Evolutionary conservation across 2,113 vertebrate species (phyloP), one percentile per base, ranked within the genome.

Genomic region (Indri indri): DNA sequence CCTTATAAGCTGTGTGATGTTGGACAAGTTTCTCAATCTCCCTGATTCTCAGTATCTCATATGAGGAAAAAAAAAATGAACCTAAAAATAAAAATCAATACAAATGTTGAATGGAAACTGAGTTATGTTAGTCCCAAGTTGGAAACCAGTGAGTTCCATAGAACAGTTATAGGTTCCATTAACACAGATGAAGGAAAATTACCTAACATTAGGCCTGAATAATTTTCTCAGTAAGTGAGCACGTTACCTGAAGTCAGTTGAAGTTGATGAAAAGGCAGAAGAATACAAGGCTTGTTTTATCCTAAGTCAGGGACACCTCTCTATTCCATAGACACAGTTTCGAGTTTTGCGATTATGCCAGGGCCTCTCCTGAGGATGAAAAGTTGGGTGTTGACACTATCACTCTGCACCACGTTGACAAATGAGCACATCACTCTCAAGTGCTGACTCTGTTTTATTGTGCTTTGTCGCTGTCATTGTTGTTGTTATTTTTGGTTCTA

Each of bases 361-460:
- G 47, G 34, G 30, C 61, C 68, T 84, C 65, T 66, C 37, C 22
- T 52, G 54, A 66, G 30, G 89, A 87, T 11, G 14, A 9, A 45
- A 0, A 74, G 61, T 8, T 5, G 2, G 8, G 10, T 77, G 65
- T 40, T 5, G 52, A 47, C 50, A 40, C 4, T 34, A 22, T 65
- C 66, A 23, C 10, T 61, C 57, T 22, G 9, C 7, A n/a, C 50
- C 2, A 4, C 40, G 32, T 2, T 94, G 94, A 95, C 71, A 85
- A 94, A 90, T n/a, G 82, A 91, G 32, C 59, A 61, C 9, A 25
- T 27, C 4, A 34, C 8, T 91, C 61, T 50, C 30, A 40, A 59
- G 40, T 63, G 85, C 97, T 90, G 93, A 96, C 50, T 94, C 27
- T 61, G 57, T 22, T 50, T 42, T 63, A 63, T 27, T 12, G 61